Conservation (phyloP, 2,888 invertebrate species). For the Drosophila gaucha region DNA sequence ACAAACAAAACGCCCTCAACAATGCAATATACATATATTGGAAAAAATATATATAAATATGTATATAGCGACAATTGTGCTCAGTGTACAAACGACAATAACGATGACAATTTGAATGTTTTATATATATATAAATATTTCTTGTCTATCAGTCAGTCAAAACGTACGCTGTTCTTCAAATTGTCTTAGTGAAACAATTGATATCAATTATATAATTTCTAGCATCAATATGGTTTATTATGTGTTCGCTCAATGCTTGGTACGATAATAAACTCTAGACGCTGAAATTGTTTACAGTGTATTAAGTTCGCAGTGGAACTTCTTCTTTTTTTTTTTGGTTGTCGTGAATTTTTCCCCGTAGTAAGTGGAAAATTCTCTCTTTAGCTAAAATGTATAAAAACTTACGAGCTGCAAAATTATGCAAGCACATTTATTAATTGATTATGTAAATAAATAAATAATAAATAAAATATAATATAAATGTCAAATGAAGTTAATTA, state of each 20-base stretch:
- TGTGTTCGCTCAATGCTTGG: constrained; percentile 79
- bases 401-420: constrained; percentile 69
- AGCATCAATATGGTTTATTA: constrained; percentile 79
- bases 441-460: constrained; percentile 8
- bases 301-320: constrained; percentile 27
- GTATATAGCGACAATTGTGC: constrained; percentile 34
- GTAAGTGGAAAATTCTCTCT: constrained; percentile 29
- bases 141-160: constrained; percentile 52
- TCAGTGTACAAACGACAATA: constrained; percentile 63
- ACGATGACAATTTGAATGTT: constrained; percentile 39
- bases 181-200: constrained; percentile 33
- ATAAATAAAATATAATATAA: constrained; percentile 5
- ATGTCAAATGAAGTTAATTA: constrained; percentile 34
- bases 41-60: constrained; percentile 25
- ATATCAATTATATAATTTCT: constrained; percentile 33
- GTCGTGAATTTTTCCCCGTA: constrained; percentile 26
- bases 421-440: constrained; percentile 47
- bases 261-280: constrained; percentile 83
- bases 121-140: constrained; percentile 24
- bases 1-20: constrained; percentile 82
- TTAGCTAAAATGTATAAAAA: constrained; percentile 64
- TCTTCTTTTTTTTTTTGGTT: constrained; percentile 8
- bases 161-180: constrained; percentile 57
- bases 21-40: constrained; percentile 41
- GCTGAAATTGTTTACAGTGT: constrained; percentile 49